A percentile compares a stretch with the other conserved stretches of the same genome.
phyloP scores from a whole-genome alignment of 30 jellyfish, hydroid and myxozoan genomes.

The Euphysa ruthae region DNA sequence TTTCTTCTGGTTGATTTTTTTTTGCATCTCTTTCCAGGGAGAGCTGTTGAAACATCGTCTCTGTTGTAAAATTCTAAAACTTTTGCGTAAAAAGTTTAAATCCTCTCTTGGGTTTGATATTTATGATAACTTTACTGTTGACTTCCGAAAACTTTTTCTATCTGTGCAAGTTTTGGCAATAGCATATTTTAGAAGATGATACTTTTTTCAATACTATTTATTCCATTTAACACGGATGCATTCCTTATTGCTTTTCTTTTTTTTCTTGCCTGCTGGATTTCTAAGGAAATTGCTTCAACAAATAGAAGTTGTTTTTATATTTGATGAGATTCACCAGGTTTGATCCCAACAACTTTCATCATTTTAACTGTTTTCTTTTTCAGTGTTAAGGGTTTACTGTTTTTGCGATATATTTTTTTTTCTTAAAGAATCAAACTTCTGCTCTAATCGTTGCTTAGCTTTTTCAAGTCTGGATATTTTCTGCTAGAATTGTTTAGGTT shows the following conservation, averaged over 20 bases:
- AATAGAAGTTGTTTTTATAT: not conserved
- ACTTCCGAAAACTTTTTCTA: not conserved
- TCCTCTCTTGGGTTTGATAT: not conserved
- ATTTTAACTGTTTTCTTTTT: not conserved
- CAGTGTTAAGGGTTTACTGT: too few relatives aligned
- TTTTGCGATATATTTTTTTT: too few relatives aligned
- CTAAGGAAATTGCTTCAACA: too few relatives aligned
- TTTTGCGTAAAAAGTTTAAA: not conserved
- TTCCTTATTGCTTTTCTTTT: not conserved
- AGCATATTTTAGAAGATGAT: not conserved
- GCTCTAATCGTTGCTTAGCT: not conserved
- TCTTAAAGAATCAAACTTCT: not conserved
- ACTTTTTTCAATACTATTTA: not conserved
- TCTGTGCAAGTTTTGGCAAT: not conserved
- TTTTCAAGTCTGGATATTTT: constrained; percentile 32
- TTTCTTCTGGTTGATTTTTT: not conserved
- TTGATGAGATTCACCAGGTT: not conserved
- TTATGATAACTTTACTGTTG: not conserved
- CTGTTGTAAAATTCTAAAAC: too few relatives aligned
- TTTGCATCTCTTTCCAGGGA: constrained; percentile 3
- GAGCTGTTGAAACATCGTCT: constrained; percentile 11
- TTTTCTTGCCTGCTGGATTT: not conserved
- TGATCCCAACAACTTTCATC: not conserved
- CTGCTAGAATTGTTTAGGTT: constrained; percentile 52
- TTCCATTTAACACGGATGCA: not conserved